These are phyloP conservation scores for Puntigrus tetrazona DNA, from an alignment of 2,113 vertebrate species.

Conservation along the genomic window DNA sequence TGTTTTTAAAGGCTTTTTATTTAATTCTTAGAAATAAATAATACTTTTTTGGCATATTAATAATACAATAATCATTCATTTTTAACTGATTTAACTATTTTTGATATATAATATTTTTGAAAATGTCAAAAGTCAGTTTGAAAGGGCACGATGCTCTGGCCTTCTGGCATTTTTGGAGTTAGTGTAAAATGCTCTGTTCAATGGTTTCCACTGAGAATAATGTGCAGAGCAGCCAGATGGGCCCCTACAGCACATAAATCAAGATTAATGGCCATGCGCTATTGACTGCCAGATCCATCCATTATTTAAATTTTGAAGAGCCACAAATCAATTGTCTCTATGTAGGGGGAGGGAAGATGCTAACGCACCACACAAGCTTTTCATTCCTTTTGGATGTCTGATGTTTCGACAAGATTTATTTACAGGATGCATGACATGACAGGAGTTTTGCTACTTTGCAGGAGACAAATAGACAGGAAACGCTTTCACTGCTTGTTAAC, in stretches of 20 bases:
- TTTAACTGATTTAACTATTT: no score
- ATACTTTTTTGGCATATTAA: background rate
- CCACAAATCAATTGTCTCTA: constrained; percentile 47
- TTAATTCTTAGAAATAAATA: background rate
- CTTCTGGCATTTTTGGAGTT: constrained; percentile 45
- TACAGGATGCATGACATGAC: constrained; percentile 7
- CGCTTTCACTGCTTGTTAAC: background rate
- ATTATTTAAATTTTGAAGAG: constrained; percentile 56
- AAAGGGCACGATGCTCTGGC: background rate
- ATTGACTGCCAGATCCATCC: constrained; percentile 56
- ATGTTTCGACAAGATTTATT: constrained; percentile 20
- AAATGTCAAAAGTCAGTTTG: background rate
- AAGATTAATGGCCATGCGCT: constrained; percentile 54
- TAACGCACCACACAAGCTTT: background rate
- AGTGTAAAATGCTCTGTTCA: constrained; percentile 49
- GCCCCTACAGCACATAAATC: constrained; percentile 60
- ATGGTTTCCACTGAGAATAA: constrained; percentile 52
- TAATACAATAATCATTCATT: background rate
- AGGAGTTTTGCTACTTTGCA: background rate
- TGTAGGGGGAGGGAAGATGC: background rate
- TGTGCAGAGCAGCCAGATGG: constrained; percentile 49
- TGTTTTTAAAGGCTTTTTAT: background rate
- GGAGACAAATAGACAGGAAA: background rate
- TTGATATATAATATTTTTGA: no score
- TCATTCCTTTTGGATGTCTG: constrained; percentile 14